Evolutionary conservation across 1,140 invertebrate genomes (phyloP).

Genomic region (Macrosteles quadrilineatus): DNA sequence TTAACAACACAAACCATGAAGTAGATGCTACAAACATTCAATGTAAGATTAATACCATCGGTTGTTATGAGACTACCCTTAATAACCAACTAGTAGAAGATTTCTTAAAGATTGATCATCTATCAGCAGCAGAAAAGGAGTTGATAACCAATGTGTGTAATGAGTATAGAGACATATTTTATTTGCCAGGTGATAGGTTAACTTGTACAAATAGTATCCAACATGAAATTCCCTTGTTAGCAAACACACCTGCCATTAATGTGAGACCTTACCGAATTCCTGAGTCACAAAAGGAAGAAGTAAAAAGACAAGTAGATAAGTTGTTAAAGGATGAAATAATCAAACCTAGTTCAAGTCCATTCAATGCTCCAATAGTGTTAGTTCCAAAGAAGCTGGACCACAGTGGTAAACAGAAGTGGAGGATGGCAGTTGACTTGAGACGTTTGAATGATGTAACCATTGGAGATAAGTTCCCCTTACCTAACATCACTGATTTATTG

Average conservation of each 20-base stretch:
- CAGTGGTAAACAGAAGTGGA: slow-evolving; percentile 20
- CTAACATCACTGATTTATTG: slow-evolving; percentile 52
- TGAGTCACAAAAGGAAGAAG: background rate
- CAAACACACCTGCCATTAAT: background rate
- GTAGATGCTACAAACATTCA: background rate
- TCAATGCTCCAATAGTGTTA: slow-evolving; percentile 33
- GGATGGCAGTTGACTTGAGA: slow-evolving; percentile 39
- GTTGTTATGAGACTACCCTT: background rate
- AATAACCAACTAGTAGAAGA: background rate
- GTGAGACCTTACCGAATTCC: background rate
- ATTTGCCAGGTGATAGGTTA: slow-evolving; percentile 5
- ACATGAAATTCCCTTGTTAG: background rate
- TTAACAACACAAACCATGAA: background rate
- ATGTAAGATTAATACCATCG: background rate
- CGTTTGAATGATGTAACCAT: slow-evolving; percentile 39
- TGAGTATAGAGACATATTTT: background rate
- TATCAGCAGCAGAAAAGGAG: background rate
- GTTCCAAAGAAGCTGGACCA: slow-evolving; percentile 35
- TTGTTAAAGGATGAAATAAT: background rate
- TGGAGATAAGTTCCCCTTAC: slow-evolving; percentile 52
- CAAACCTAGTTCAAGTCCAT: slow-evolving; percentile 26
- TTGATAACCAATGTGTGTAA: background rate
- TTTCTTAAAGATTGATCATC: background rate
- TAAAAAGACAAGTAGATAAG: background rate
- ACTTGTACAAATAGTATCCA: background rate